Percentiles rank a stretch among this genome's conserved stretches.
Conservation (phyloP, 2,797 vertebrate genomes). For the Lacerta agilis region DNA sequence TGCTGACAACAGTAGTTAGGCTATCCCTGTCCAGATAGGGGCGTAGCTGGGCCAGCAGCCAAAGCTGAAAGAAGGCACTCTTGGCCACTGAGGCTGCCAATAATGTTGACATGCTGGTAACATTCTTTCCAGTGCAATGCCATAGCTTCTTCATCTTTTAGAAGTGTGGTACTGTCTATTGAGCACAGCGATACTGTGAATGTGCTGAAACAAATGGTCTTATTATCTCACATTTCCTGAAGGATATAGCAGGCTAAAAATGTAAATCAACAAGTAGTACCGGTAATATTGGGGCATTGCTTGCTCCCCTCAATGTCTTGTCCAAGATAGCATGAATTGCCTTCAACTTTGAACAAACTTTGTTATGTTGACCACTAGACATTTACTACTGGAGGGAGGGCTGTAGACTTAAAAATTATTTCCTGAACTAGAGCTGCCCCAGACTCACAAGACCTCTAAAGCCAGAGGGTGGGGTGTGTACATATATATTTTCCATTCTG, state of each 20-base stretch:
- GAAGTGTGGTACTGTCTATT: no score
- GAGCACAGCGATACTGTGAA: no score
- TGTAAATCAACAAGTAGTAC: not conserved
- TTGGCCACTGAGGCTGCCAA: no score
- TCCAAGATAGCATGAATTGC: not conserved
- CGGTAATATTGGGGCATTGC: not conserved
- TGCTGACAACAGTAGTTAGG: no score
- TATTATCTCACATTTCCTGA: not conserved
- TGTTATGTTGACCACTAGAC: not conserved
- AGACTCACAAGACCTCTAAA: not conserved
- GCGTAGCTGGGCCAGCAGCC: no score
- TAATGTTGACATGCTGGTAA: no score
- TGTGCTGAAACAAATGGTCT: no score
- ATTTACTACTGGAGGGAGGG: not conserved
- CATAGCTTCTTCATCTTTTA: no score
- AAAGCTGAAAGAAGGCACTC: no score
- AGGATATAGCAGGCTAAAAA: not conserved
- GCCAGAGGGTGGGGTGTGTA: not conserved
- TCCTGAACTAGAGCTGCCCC: not conserved
- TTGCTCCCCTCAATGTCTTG: not conserved
- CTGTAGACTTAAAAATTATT: not conserved
- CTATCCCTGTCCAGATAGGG: no score
- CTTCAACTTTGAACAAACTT: not conserved
- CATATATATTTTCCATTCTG: not conserved
- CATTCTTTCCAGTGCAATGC: no score